Evolutionary conservation across 2,113 vertebrate genomes (phyloP).

Genomic region (Spermophilus dauricus): DNA sequence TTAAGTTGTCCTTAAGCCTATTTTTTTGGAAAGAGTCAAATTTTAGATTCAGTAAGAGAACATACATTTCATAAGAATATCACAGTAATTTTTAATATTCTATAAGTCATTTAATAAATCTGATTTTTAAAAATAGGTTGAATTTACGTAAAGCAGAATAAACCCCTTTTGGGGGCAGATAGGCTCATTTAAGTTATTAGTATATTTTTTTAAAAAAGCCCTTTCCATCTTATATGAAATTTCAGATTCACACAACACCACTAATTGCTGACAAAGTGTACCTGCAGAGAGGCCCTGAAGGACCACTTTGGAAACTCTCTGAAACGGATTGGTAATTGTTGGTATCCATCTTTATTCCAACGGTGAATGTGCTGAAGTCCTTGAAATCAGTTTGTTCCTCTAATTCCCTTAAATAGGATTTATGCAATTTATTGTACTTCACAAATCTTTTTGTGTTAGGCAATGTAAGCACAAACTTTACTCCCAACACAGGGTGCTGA

Average conservation of each 20-base stretch:
- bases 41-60: neutral
- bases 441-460: neutral
- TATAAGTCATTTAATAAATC: constrained; percentile 43
- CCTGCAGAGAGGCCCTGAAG: neutral
- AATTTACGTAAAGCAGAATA: constrained; percentile 9
- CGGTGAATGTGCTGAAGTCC: constrained; percentile 21
- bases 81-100: neutral
- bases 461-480: neutral
- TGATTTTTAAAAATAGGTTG: constrained; percentile 21
- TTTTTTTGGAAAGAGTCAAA: constrained; percentile 32
- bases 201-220: neutral
- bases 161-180: neutral
- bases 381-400: constrained; percentile 69
- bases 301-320: constrained; percentile 19
- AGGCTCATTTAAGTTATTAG: neutral
- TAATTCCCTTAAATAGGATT: constrained; percentile 75
- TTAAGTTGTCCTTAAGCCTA: constrained; percentile 16
- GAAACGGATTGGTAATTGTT: constrained; percentile 58
- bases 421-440: constrained; percentile 52
- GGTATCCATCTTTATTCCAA: constrained; percentile 74
- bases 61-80: neutral
- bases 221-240: neutral
- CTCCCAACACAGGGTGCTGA: neutral
- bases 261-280: constrained; percentile 61
- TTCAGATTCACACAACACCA: neutral